phyloP scores from a whole-genome alignment of 53 echinoderm and acorn worm species.

The Zoroaster sp. region DNA sequence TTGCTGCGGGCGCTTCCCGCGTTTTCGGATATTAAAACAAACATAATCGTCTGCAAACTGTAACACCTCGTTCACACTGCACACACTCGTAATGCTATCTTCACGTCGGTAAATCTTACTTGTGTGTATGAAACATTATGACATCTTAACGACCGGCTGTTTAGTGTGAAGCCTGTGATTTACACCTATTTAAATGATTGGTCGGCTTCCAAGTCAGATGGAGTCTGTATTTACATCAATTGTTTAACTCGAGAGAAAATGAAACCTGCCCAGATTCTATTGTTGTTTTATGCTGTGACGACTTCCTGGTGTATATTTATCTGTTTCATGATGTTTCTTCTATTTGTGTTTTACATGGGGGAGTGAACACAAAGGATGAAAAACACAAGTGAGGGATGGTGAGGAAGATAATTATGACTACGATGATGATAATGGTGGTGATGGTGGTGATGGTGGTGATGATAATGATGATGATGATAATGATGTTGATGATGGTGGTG shows the following conservation, averaged over 20 bases:
- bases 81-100: conserved; percentile 28
- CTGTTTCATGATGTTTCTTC: neutral
- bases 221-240: neutral
- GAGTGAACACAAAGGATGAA: neutral
- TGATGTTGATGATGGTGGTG: neutral
- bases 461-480: neutral
- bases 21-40: neutral
- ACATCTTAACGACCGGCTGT: conserved; percentile 34
- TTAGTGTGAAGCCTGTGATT: neutral
- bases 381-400: neutral
- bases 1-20: neutral
- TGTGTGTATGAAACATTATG: conserved; percentile 52
- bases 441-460: neutral
- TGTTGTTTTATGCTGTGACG: neutral
- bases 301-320: neutral
- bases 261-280: neutral
- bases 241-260: conserved; percentile 5
- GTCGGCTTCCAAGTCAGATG: neutral
- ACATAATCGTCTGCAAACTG: neutral
- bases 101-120: conserved; percentile 15
- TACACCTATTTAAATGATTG: conserved; percentile 46
- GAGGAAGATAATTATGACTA: no score
- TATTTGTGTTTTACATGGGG: neutral
- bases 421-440: neutral
- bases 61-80: neutral